Conservation (phyloP, 2,113 vertebrate species). For the Gobius niger region DNA sequence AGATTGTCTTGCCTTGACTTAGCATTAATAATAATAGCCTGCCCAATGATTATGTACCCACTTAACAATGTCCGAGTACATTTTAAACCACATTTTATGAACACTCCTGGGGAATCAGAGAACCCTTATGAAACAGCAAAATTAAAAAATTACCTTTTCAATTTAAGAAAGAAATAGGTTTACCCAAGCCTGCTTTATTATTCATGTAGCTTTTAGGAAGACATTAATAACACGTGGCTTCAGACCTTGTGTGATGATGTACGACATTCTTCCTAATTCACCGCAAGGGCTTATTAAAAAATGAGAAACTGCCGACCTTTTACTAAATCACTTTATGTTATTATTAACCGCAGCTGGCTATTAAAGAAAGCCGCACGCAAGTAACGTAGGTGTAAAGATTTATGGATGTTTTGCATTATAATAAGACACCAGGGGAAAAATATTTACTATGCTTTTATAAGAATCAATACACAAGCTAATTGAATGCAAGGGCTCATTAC, state of each 20-base stretch:
- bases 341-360: slow-evolving; percentile 12
- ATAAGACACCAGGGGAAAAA: background rate
- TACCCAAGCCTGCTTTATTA: slow-evolving; percentile 1
- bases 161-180: slow-evolving; percentile 2
- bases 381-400: background rate
- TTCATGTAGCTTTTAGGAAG: slow-evolving; percentile 12
- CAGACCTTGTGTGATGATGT: background rate
- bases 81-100: background rate
- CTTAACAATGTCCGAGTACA: no score
- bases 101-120: slow-evolving; percentile 5
- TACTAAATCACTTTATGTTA: slow-evolving; percentile 11
- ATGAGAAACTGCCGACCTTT: background rate
- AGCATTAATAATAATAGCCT: no score
- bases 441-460: background rate
- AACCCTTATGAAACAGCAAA: slow-evolving; percentile 11
- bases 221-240: background rate
- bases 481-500: background rate
- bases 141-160: background rate
- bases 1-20: no score
- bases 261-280: slow-evolving; percentile 1
- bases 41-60: no score
- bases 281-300: slow-evolving; percentile 12
- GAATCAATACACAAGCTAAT: background rate
- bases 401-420: background rate
- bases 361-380: background rate